Conservation (phyloP, 2,888 invertebrate genomes). For the Amorpha juglandis region DNA sequence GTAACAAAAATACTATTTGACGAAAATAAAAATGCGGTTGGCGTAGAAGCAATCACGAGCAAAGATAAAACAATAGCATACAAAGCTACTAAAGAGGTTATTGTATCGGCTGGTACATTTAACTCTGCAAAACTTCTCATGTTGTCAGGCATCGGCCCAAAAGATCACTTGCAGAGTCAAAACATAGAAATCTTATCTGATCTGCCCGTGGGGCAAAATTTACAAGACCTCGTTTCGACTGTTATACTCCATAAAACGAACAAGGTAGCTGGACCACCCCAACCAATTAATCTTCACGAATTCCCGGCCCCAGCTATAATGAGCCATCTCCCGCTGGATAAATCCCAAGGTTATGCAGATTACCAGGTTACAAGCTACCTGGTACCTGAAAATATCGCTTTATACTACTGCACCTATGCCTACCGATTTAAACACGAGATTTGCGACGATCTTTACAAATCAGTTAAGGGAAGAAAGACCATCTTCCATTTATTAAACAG, state of each 20-base stretch:
- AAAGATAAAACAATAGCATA: constrained; percentile 32
- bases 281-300: constrained; percentile 27
- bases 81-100: constrained; percentile 44
- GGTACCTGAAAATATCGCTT: constrained; percentile 31
- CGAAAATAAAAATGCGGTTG: constrained; percentile 33
- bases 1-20: constrained; percentile 39
- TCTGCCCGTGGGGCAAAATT: constrained; percentile 36
- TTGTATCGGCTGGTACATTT: constrained; percentile 68
- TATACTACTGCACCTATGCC: constrained; percentile 34
- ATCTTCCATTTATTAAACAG: constrained; percentile 12
- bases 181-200: constrained; percentile 13
- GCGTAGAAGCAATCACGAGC: constrained; percentile 34
- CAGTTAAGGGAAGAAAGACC: constrained; percentile 11
- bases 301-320: constrained; percentile 34
- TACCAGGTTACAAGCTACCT: constrained; percentile 36
- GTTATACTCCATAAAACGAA: constrained; percentile 36
- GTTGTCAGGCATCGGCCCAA: constrained; percentile 46
- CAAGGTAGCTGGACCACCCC: background rate
- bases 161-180: constrained; percentile 45
- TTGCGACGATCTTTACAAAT: constrained; percentile 20
- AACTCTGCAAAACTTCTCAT: constrained; percentile 50
- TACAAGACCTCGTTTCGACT: constrained; percentile 33
- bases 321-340: constrained; percentile 41
- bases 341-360: constrained; percentile 35
- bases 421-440: constrained; percentile 32